Percentiles rank a stretch among this genome's conserved stretches.
phyloP scores from a whole-genome alignment of 2,113 vertebrate species.

The Quiscalus mexicanus region DNA sequence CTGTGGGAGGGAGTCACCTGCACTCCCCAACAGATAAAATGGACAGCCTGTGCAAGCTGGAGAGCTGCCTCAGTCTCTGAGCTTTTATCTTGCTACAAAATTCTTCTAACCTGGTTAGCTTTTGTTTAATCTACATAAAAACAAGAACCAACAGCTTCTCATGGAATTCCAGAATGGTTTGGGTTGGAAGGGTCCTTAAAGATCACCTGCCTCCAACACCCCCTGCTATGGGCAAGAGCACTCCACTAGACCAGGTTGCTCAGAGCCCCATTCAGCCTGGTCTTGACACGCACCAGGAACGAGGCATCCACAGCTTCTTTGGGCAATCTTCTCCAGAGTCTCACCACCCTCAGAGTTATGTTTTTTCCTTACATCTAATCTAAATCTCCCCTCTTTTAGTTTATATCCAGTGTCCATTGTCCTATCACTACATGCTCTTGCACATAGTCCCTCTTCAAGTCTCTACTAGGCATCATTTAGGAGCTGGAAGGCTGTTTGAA shows the following conservation, averaged over 20 bases:
- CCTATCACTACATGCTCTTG: neutral
- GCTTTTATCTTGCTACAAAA: neutral
- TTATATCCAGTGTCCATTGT: neutral
- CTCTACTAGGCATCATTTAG: neutral
- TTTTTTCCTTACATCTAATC: neutral
- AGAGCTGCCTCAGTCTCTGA: neutral
- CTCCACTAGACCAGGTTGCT: neutral
- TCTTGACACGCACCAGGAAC: neutral
- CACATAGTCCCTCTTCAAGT: neutral
- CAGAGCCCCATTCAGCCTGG: neutral
- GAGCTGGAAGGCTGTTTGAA: neutral
- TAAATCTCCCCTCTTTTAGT: neutral
- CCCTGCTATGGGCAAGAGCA: neutral
- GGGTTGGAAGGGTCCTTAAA: neutral
- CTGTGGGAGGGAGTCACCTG: fast-evolving
- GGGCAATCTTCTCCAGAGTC: neutral
- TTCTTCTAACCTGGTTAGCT: neutral
- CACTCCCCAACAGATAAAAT: neutral
- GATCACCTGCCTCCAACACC: neutral
- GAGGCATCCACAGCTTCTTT: neutral
- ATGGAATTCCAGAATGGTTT: neutral
- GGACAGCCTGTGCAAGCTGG: neutral
- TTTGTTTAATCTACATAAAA: neutral
- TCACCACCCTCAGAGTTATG: neutral
- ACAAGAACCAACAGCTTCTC: fast-evolving